A percentile compares a stretch with the other conserved stretches of the same genome.
Evolutionary conservation across 2,797 vertebrate species (phyloP).

Genomic region (Myripristis murdjan): DNA sequence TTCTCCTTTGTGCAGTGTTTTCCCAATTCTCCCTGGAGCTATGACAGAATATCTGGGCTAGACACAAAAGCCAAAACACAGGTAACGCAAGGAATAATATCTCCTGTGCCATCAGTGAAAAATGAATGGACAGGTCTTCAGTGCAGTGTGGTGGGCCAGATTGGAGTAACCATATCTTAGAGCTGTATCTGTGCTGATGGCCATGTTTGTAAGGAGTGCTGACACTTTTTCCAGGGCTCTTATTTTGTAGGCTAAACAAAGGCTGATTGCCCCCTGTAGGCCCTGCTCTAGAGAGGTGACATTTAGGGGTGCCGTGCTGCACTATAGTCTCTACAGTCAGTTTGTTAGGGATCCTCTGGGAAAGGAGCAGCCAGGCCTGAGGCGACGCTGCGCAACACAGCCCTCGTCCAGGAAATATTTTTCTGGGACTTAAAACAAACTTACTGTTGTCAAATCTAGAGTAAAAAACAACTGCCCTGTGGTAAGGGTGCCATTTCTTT

Average conservation of each 20-base stretch:
- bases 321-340: constrained; percentile 17
- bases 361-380: not conserved
- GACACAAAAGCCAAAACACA: constrained; percentile 46
- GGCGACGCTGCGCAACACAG: too few relatives aligned
- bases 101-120: constrained; percentile 17
- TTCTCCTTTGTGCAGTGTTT: constrained; percentile 77
- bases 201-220: constrained; percentile 39
- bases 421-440: constrained; percentile 18
- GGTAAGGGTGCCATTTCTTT: not conserved
- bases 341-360: not conserved
- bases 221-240: constrained; percentile 23
- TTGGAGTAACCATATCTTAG: constrained; percentile 16
- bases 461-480: not conserved
- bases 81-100: constrained; percentile 39
- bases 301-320: constrained; percentile 6
- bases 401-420: not conserved
- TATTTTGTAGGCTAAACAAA: constrained; percentile 47
- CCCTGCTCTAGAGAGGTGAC: constrained; percentile 2
- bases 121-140: constrained; percentile 9
- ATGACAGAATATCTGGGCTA: constrained; percentile 67
- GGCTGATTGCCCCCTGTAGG: constrained; percentile 9
- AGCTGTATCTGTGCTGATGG: constrained; percentile 38
- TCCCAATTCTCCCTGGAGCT: constrained; percentile 63
- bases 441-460: constrained; percentile 19
- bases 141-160: constrained; percentile 25